Percentiles rank a stretch among this genome's conserved stretches.
Evolutionary conservation across 2,113 vertebrate species (phyloP).

Genomic region (Rhynchopsitta pachyrhyncha): DNA sequence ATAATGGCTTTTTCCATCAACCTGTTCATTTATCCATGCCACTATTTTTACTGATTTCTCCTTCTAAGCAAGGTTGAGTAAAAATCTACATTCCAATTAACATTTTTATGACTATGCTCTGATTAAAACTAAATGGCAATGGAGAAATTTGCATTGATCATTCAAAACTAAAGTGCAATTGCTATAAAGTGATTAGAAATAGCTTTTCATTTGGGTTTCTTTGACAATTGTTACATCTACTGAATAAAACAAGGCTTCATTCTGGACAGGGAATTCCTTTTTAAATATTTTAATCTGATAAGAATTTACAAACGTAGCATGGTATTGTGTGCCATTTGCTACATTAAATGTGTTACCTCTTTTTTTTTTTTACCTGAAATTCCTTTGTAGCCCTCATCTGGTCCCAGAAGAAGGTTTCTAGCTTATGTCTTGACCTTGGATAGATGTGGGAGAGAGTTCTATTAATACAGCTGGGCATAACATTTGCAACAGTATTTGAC

Average conservation of each 20-base stretch:
- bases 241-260: neutral
- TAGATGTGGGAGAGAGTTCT: neutral
- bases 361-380: neutral
- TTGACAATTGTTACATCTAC: neutral
- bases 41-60: conserved; percentile 45
- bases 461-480: neutral
- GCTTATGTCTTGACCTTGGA: neutral
- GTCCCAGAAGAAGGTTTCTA: neutral
- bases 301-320: neutral
- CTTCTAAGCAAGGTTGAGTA: conserved; percentile 39
- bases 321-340: neutral
- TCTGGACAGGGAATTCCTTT: neutral
- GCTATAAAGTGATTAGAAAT: neutral
- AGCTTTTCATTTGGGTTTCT: neutral
- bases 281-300: neutral
- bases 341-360: neutral
- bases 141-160: conserved; percentile 39
- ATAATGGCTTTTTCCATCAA: neutral
- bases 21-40: conserved; percentile 34
- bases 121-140: conserved; percentile 46
- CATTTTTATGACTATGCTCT: neutral
- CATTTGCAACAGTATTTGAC: neutral
- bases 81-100: conserved; percentile 43
- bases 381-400: neutral
- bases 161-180: conserved; percentile 26